These are phyloP conservation scores for Peromyscus attwateri DNA, from an alignment of 2,797 vertebrate genomes.

Conservation along the genomic window DNA sequence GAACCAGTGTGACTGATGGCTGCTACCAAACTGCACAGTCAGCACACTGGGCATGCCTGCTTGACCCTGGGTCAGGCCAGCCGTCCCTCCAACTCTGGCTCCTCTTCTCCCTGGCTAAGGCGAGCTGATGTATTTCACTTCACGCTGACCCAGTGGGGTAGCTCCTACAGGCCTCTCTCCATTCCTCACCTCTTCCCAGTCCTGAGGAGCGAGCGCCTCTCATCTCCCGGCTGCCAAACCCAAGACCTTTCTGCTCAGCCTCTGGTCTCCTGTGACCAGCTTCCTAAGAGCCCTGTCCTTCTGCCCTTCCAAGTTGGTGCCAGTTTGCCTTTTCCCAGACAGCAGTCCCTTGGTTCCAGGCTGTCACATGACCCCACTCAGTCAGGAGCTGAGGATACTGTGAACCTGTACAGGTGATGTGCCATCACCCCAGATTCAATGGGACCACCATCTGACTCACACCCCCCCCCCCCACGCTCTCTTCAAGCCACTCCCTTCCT, in stretches of 20 bases:
- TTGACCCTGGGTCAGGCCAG: not conserved
- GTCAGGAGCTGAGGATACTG: not conserved
- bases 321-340: not conserved
- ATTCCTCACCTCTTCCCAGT: not conserved
- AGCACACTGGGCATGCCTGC: rapidly evolving
- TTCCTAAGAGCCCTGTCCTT: not conserved
- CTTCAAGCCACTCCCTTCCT: not conserved
- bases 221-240: not conserved
- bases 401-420: not conserved
- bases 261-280: not conserved
- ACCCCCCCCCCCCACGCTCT: not conserved
- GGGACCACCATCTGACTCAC: not conserved
- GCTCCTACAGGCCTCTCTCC: not conserved
- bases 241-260: not conserved
- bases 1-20: not conserved
- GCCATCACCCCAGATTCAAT: not conserved
- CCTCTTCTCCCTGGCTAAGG: not conserved
- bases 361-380: not conserved
- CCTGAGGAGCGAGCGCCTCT: not conserved
- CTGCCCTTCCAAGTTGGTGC: not conserved
- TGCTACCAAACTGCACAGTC: not conserved
- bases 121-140: not conserved
- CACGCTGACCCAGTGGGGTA: rapidly evolving
- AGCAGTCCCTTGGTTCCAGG: too few relatives aligned
- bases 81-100: not conserved